Conservation (phyloP, 2,888 invertebrate species). For the Lochmaea crataegi region DNA sequence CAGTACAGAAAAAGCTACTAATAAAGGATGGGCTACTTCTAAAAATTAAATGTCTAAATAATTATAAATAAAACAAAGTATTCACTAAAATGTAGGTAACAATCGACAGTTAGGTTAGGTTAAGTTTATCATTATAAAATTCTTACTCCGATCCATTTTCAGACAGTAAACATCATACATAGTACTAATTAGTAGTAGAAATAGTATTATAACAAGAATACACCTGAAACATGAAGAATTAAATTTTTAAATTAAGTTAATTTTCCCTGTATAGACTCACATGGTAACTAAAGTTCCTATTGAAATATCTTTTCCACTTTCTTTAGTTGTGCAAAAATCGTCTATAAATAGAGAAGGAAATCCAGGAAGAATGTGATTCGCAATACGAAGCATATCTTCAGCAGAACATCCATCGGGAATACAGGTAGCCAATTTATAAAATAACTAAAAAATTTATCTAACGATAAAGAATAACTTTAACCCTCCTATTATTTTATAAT, state of each 20-base stretch:
- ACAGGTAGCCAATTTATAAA: slow-evolving; percentile 42
- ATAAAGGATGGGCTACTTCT: slow-evolving; percentile 45
- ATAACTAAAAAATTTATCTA: slow-evolving; percentile 9
- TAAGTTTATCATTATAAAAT: slow-evolving; percentile 14
- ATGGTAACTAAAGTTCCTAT: slow-evolving; percentile 46
- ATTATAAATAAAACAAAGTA: too few species aligned
- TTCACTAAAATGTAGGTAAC: too few species aligned
- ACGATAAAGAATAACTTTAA: background rate
- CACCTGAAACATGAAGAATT: slow-evolving; percentile 41
- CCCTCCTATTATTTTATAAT: too few species aligned
- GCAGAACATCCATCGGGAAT: slow-evolving; percentile 45
- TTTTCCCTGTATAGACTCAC: slow-evolving; percentile 41
- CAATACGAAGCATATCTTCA: slow-evolving; percentile 64
- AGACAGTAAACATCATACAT: slow-evolving; percentile 45
- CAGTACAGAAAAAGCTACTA: slow-evolving; percentile 50
- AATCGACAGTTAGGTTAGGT: too few species aligned
- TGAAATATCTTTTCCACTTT: slow-evolving; percentile 41
- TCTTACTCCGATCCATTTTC: slow-evolving; percentile 39
- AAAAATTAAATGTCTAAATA: background rate
- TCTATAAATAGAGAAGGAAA: slow-evolving; percentile 30
- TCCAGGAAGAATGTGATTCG: slow-evolving; percentile 45
- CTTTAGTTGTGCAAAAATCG: slow-evolving; percentile 39
- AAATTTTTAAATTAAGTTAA: too few species aligned
- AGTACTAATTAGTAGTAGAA: slow-evolving; percentile 44
- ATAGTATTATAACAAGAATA: slow-evolving; percentile 37